Base-by-base conservation (phyloP, 1,140 invertebrate genomes). In the Daktulosphaira vitifoliae region DNA sequence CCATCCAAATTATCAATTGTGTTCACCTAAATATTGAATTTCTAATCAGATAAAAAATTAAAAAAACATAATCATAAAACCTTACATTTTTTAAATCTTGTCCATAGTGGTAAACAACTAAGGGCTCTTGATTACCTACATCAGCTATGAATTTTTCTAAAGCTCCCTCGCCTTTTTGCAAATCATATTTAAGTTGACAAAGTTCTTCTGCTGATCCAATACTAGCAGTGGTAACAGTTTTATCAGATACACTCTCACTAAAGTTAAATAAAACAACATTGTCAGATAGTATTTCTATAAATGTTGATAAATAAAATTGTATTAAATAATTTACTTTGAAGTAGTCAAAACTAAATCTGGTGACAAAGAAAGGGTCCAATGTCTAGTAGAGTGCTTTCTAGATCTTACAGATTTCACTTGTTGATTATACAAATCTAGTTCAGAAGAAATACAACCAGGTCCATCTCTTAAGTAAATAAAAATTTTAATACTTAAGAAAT, bases 391-490 rank as follows among this genome's bases (percentile, higher is more conserved):
- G 44, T 62, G 25, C 26, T 16, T 62, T 26, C n/a, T 29, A 15
- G 25, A 46, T 11, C 4, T 29, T 0, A 44, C 25, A 20, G 54
- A 48, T 62, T 46, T 46, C 29, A 62, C 13, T 33, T 62, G 16
- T 26, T 62, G 18, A 22, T 7, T 20, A 25, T 62, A 23, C 1
- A 29, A 48, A 1, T 62, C 7, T 0, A 33, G 13, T 62, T 62
- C 42, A 62, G 9, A 18, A 9, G 25, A 48, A 15, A 23, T 48
- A 29, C 29, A 62, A 20, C 54, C 54, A 48, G 26, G 25, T 26
- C 38, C 16, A 48, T 62, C 54, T 29, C 54, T 62, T 29, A 48
- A 62, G n/a, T n/a, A 62, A 46, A 13, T 18, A 46, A 44, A 26
- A 3, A 13, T 38, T 38, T 11, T 38, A 37, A 22, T 33, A 37